Evolutionary conservation across 2,888 invertebrate genomes (phyloP).

Genomic region (Andrena marginata): DNA sequence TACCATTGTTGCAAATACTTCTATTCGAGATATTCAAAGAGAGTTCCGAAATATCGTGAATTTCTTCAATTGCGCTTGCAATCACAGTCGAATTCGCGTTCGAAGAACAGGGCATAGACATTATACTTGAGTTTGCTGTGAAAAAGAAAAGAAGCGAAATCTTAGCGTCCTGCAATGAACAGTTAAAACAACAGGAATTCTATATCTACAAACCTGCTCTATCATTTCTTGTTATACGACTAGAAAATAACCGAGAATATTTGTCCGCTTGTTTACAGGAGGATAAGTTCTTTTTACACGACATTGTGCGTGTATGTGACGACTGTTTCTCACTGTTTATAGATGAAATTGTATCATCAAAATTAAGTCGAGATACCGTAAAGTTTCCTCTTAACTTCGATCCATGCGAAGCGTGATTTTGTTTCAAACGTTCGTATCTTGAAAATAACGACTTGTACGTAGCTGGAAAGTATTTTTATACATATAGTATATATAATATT

Average conservation of each 20-base stretch:
- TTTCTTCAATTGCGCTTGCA: constrained; percentile 63
- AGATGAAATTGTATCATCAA: constrained; percentile 66
- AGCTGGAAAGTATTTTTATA: constrained; percentile 57
- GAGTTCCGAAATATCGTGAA: constrained; percentile 67
- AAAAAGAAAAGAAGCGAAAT: constrained; percentile 5
- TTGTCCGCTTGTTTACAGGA: constrained; percentile 68
- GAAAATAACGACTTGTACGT: constrained; percentile 73
- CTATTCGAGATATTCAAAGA: constrained; percentile 65
- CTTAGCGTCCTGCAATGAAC: neutral
- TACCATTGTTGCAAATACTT: constrained; percentile 55
- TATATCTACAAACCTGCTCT: constrained; percentile 51
- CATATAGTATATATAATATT: neutral
- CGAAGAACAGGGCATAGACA: constrained; percentile 69
- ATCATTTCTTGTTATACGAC: constrained; percentile 38
- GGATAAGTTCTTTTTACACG: constrained; percentile 46
- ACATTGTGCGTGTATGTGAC: constrained; percentile 27
- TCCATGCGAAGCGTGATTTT: constrained; percentile 39
- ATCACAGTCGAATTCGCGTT: constrained; percentile 75
- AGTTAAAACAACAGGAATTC: neutral
- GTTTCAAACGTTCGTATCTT: constrained; percentile 67
- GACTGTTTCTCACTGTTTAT: constrained; percentile 50
- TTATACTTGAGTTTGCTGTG: constrained; percentile 72
- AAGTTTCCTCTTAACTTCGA: constrained; percentile 68
- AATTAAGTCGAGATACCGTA: constrained; percentile 67
- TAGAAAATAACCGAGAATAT: constrained; percentile 78